Conservation (phyloP, 2,797 vertebrate genomes). For the Micromesistius poutassou region DNA sequence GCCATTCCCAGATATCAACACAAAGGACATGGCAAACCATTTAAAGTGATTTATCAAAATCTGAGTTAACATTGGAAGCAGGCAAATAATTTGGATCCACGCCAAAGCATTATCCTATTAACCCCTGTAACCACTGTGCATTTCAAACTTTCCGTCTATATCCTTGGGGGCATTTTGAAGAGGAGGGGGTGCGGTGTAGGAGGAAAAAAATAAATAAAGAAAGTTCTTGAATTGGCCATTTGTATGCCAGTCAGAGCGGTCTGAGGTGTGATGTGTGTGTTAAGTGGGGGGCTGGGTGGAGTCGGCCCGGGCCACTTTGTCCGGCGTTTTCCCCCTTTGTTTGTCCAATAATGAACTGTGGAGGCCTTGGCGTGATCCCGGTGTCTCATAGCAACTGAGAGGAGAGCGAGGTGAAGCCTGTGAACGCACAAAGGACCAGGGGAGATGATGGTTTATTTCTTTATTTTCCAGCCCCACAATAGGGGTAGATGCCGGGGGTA, state of each 20-base stretch:
- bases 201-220: neutral
- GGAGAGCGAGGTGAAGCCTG: constrained; percentile 53
- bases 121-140: constrained; percentile 29
- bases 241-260: constrained; percentile 63
- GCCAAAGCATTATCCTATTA: constrained; percentile 48
- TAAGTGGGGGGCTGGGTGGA: constrained; percentile 68
- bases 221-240: constrained; percentile 58
- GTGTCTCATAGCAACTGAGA: constrained; percentile 77
- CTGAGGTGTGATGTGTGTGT: constrained; percentile 72
- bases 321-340: constrained; percentile 68
- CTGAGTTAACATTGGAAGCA: constrained; percentile 24
- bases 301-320: constrained; percentile 71
- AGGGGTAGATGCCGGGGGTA: neutral
- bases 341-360: constrained; percentile 73
- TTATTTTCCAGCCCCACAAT: neutral
- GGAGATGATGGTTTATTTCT: neutral
- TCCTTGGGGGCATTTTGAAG: constrained; percentile 30
- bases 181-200: constrained; percentile 10
- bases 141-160: constrained; percentile 26
- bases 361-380: constrained; percentile 71
- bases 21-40: neutral
- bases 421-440: constrained; percentile 4
- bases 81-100: constrained; percentile 37
- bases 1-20: neutral
- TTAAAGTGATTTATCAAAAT: neutral